Evolutionary conservation across 2,113 vertebrate species (phyloP).

Genomic region (Nyctibius bracteatus): DNA sequence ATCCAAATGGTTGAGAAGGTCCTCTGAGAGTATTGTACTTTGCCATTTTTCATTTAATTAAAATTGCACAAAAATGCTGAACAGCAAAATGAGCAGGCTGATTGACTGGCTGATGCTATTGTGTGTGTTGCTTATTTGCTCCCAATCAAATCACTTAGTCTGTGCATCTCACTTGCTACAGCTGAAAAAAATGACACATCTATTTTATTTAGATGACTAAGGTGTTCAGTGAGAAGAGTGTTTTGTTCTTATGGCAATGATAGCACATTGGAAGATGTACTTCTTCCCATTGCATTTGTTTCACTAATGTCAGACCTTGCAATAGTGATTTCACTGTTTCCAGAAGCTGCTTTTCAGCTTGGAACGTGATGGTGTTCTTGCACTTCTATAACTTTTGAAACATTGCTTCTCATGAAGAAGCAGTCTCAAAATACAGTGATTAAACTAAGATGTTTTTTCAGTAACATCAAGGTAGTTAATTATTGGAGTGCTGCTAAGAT

Average conservation of each 20-base stretch:
- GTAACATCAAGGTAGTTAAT: slow-evolving; percentile 18
- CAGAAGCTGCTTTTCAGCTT: slow-evolving; percentile 41
- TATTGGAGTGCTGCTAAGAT: slow-evolving; percentile 26
- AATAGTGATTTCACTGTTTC: background rate
- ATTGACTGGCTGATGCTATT: background rate
- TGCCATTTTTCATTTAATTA: background rate
- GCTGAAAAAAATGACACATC: background rate
- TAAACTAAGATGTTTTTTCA: background rate
- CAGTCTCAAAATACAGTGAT: slow-evolving; percentile 39
- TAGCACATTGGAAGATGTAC: background rate
- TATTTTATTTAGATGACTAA: background rate
- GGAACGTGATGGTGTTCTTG: slow-evolving; percentile 23
- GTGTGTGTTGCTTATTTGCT: background rate
- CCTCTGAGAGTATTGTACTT: background rate
- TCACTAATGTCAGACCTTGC: background rate
- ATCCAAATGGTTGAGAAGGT: background rate
- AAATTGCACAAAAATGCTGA: background rate
- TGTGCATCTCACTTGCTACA: background rate
- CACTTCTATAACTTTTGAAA: slow-evolving; percentile 47
- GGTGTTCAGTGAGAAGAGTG: background rate
- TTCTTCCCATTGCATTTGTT: background rate
- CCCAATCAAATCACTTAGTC: background rate
- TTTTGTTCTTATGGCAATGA: background rate
- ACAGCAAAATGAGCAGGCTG: background rate
- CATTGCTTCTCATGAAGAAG: slow-evolving; percentile 36